Percentiles rank a stretch among this genome's conserved stretches.
Evolutionary conservation across 1,140 invertebrate genomes (phyloP).

Genomic region (Hylaeus volcanicus): DNA sequence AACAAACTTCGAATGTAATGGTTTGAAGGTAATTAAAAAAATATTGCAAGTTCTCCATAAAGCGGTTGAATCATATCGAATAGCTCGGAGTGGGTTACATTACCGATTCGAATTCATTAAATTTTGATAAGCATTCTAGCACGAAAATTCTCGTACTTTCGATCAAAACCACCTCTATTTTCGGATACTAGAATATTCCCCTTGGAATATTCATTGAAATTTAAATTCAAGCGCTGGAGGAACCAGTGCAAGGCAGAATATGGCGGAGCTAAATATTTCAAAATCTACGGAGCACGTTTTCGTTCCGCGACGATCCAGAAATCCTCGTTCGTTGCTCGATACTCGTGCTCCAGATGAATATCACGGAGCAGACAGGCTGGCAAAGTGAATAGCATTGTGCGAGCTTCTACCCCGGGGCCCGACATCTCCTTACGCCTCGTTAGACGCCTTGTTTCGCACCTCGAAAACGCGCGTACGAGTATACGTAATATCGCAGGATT

Average conservation of each 20-base stretch:
- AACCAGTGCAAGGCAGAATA: neutral
- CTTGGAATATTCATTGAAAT: neutral
- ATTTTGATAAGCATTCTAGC: too few species aligned
- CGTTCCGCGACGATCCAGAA: neutral
- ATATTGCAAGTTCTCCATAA: neutral
- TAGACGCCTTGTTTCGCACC: conserved; percentile 70
- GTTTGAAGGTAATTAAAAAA: neutral
- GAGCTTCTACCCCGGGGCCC: conserved; percentile 58
- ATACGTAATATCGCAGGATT: conserved; percentile 52
- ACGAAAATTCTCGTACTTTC: too few species aligned
- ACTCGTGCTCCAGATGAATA: conserved; percentile 26
- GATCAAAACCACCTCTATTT: too few species aligned
- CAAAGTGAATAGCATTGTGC: conserved; percentile 61
- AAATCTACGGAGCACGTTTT: neutral
- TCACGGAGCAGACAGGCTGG: conserved; percentile 23
- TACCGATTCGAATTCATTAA: too few species aligned
- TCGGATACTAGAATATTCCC: too few species aligned
- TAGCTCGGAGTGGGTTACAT: too few species aligned
- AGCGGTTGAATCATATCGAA: too few species aligned
- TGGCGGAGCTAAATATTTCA: neutral
- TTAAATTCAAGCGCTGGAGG: neutral
- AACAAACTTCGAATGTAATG: neutral
- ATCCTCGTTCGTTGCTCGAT: conserved; percentile 12
- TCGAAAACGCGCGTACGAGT: conserved; percentile 52
- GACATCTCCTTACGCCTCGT: conserved; percentile 69